Base-by-base conservation (phyloP, 2,113 vertebrate genomes). In the Petrocephalus zakoni region DNA sequence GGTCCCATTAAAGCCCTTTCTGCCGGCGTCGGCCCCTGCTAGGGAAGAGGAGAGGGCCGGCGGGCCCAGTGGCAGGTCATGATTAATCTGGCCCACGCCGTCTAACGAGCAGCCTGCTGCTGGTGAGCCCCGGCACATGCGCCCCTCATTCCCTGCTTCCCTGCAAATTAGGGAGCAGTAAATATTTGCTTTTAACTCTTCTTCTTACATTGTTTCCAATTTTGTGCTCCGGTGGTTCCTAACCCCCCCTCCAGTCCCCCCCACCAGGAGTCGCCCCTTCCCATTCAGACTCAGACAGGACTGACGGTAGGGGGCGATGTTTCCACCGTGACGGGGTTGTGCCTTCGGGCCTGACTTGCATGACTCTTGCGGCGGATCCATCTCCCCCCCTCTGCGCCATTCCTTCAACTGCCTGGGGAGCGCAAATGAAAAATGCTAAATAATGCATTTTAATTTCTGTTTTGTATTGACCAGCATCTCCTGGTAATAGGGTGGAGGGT, bases 101-200 rank as follows among this genome's bases (percentile, higher is more conserved):
- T 10, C 78, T 88, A 88, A 88, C 61, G 82, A 88, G 82, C 78
- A 52, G 19, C 75, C 34, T 22, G 87, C n/a, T 10, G 6, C 64
- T 68, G 9, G 25, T 55, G 87, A 55, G 47, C 78, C 87, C 75
- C 22, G 53, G 75, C 72, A 46, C 5, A 83, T 17, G n/a, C 53
- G 1, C 8, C 10, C 68, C 78, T 29, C 75, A 34, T 88, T 88
- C 58, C 58, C 78, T 47, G 87, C 52, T 88, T 88, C 58, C 58
- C n/a, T 52, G 75, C 78, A 88, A 88, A 88, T 88, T 88, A 88
- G 56, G 82, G 75, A 83, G 52, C 72, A 81, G 87, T 88, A 88
- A 88, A 88, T 88, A 88, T 88, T 88, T 88, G 53, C 75, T 88
- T 83, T 88, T 88, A 88, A 83, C 87, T 88, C 75, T 88, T 83